Conservation (phyloP, 1,140 invertebrate genomes). For the Drosophila tsacasi region DNA sequence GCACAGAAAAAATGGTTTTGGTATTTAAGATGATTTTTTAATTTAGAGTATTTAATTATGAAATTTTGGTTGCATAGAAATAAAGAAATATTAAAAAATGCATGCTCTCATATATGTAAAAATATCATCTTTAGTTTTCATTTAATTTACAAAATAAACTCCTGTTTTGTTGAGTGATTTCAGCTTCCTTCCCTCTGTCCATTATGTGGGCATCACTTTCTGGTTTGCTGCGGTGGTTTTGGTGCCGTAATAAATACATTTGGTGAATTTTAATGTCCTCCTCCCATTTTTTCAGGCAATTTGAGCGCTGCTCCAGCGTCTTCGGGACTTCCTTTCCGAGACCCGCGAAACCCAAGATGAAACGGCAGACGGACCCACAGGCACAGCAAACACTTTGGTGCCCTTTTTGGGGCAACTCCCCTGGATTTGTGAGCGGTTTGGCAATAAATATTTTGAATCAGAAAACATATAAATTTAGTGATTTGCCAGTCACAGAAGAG, state of each 20-base stretch:
- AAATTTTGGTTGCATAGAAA: background rate
- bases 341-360: background rate
- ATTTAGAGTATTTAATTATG: too few species aligned
- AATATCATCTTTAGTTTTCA: background rate
- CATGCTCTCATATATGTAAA: too few species aligned
- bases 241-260: constrained; percentile 84
- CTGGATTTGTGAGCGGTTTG: constrained; percentile 71
- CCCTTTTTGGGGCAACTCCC: constrained; percentile 71
- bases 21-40: background rate
- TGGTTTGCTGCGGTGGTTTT: constrained; percentile 59
- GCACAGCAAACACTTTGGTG: constrained; percentile 67
- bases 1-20: background rate
- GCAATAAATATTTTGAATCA: constrained; percentile 85
- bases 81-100: background rate
- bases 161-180: constrained; percentile 22
- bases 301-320: constrained; percentile 65
- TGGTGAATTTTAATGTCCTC: constrained; percentile 84
- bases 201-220: constrained; percentile 78
- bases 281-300: constrained; percentile 75
- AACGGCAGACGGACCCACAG: constrained; percentile 2
- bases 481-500: constrained; percentile 71
- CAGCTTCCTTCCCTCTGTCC: constrained; percentile 36
- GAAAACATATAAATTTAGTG: constrained; percentile 85
- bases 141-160: background rate
- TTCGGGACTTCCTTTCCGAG: constrained; percentile 57